Base-by-base conservation (phyloP, 1,140 invertebrate genomes). In the Schlechtendalia chinensis region DNA sequence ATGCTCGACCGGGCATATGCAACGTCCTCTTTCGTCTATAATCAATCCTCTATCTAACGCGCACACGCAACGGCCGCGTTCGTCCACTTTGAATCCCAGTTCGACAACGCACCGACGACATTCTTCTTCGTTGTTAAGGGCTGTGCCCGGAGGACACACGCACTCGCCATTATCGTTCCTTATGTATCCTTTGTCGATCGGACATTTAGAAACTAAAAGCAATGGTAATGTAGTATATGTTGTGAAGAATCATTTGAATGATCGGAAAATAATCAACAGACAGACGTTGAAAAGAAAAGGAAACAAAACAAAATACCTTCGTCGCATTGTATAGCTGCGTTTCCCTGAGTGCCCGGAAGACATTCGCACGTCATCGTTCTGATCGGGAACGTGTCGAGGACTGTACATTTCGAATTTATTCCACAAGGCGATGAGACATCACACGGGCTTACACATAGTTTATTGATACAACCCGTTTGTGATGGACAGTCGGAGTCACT, bases 341-440 rank as follows among this genome's bases (percentile, higher is more conserved):
- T 93, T 85, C 93, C 93, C 85, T 90, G 90, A 85, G 93, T 95
- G 65, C 93, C 93, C 32, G 92, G 91, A n/a, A 92, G 84, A 84
- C 95, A 96, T 85, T 93, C 90, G 83, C 95, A 97, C 81, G 94
- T 90, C 93, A 96, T 94, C 19, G 94, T 96, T 83, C 92, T 89
- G 0, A 96, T 91, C 1, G 94, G 93, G 29, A 90, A 86, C 0
- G 94, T 94, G 83, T 96, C 92, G 5, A 93, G 85, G 1, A 96
- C 91, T 71, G 90, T 90, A 83, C 95, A 97, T 77, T 90, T 87
- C 0, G 94, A 91, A 82, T 95, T 95, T 12, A 90, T 88, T 50
- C 93, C 92, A 83, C 95, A 97, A 0, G 95, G 94, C 83, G 91
- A 88, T 5, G 92, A 92, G 50, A 90, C 89, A 47, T 88, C 87